These are phyloP conservation scores for Solen grandis DNA, from an alignment of 1,140 invertebrate genomes.

Conservation along the genomic window DNA sequence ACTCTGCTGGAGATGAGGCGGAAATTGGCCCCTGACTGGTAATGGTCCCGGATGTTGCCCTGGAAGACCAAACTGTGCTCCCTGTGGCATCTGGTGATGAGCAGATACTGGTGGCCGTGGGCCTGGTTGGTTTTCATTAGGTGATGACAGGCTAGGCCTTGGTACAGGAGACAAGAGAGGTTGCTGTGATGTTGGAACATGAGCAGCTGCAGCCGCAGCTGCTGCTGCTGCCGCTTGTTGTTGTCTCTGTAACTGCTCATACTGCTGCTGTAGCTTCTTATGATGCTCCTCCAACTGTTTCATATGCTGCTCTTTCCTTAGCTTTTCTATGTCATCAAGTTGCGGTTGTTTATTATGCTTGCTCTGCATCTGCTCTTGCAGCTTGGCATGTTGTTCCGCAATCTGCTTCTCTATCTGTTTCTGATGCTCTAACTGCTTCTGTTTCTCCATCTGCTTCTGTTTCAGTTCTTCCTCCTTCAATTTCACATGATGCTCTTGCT, in stretches of 20 bases:
- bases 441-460: slow-evolving; percentile 62
- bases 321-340: slow-evolving; percentile 29
- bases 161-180: slow-evolving; percentile 27
- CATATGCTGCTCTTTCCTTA: slow-evolving; percentile 31
- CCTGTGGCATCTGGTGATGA: slow-evolving; percentile 42
- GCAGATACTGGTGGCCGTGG: slow-evolving; percentile 30
- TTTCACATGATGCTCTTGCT: slow-evolving; percentile 49
- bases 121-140: background rate
- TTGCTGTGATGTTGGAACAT: slow-evolving; percentile 21
- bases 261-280: slow-evolving; percentile 57
- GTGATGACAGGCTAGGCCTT: slow-evolving; percentile 16
- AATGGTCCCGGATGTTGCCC: background rate
- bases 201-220: slow-evolving; percentile 21
- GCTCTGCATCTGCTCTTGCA: slow-evolving; percentile 58
- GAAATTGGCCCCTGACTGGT: slow-evolving; percentile 25
- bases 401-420: slow-evolving; percentile 64
- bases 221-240: slow-evolving; percentile 66
- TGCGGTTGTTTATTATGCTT: too few relatives aligned
- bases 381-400: slow-evolving; percentile 58
- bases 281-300: slow-evolving; percentile 31
- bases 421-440: slow-evolving; percentile 57
- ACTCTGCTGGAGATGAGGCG: slow-evolving; percentile 19
- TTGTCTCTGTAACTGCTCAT: slow-evolving; percentile 45
- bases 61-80: slow-evolving; percentile 23
- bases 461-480: slow-evolving; percentile 56